These are phyloP conservation scores for Umimayanthus chanpuru DNA, from an alignment of 92 coral and sea anemone genomes.

Conservation along the genomic window DNA sequence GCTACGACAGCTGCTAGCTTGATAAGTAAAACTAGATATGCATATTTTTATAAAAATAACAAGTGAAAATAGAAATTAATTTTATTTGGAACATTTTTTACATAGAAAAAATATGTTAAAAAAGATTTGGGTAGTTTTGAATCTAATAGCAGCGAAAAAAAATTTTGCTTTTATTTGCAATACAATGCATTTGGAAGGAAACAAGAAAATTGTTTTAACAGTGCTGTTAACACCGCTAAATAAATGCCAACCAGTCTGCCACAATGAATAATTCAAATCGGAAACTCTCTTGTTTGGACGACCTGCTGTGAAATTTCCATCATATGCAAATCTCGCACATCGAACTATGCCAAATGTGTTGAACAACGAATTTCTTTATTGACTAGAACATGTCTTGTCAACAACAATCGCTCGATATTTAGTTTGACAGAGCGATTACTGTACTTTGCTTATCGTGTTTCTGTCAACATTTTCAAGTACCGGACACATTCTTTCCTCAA, in stretches of 20 bases:
- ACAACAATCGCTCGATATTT: not conserved
- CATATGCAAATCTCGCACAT: constrained; percentile 16
- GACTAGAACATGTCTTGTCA: not conserved
- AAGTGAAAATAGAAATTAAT: not conserved
- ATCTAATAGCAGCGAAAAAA: not conserved
- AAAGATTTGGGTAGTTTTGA: not conserved
- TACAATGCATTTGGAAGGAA: not conserved
- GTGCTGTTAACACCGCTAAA: not conserved
- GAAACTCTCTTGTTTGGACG: not conserved
- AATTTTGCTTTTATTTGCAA: not conserved
- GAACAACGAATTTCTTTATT: not conserved
- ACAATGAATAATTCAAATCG: not conserved
- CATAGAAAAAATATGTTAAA: too few relatives aligned
- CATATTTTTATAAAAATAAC: too few relatives aligned
- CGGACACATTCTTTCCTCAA: not conserved
- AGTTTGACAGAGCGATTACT: not conserved
- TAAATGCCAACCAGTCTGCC: not conserved
- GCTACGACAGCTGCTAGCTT: not conserved
- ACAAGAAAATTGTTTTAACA: not conserved
- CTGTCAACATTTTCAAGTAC: not conserved
- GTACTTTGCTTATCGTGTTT: not conserved
- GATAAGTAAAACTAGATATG: not conserved
- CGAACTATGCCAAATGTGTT: not conserved
- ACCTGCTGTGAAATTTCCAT: not conserved
- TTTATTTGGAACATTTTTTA: too few relatives aligned